phyloP scores from a whole-genome alignment of 2,888 invertebrate genomes.

The Agrypnus murinus region DNA sequence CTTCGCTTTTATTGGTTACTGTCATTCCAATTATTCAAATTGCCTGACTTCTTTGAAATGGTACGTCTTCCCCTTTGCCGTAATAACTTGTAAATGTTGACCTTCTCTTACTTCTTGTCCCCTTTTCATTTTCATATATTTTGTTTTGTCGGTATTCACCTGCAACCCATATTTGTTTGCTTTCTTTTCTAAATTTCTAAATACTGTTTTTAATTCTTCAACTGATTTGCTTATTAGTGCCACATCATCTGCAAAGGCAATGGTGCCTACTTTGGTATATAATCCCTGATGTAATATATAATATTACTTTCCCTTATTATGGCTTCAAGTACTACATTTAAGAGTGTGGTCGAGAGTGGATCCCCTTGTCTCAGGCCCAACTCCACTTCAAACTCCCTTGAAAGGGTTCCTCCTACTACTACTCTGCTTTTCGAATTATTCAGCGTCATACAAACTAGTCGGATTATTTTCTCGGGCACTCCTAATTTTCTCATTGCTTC shows the following conservation, averaged over 20 bases:
- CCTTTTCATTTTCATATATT: too few species aligned
- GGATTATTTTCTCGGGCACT: constrained; percentile 29
- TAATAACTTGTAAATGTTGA: too few species aligned
- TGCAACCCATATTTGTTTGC: constrained; percentile 21
- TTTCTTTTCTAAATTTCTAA: too few species aligned
- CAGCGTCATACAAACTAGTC: constrained; percentile 26
- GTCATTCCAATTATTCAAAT: too few species aligned
- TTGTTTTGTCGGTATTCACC: constrained; percentile 5
- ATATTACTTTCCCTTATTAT: constrained; percentile 22
- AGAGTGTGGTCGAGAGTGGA: constrained; percentile 27
- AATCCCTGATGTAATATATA: constrained; percentile 29
- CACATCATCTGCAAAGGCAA: constrained; percentile 21
- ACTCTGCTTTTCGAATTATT: too few species aligned
- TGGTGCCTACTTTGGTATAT: constrained; percentile 2
- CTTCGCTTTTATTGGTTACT: too few species aligned
- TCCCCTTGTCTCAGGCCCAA: constrained; percentile 24
- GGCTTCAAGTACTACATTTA: constrained; percentile 30
- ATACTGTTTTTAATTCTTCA: constrained; percentile 15
- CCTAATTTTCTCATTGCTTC: too few species aligned
- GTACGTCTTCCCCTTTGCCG: too few species aligned
- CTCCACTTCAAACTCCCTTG: constrained; percentile 15
- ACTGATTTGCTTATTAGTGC: constrained; percentile 16
- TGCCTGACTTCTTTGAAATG: too few species aligned
- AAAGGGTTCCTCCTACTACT: constrained; percentile 7
- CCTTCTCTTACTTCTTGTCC: too few species aligned